Percentiles rank a stretch among this genome's conserved stretches.
Conservation (phyloP, 2,113 vertebrate species). For the Anhinga rufa region DNA sequence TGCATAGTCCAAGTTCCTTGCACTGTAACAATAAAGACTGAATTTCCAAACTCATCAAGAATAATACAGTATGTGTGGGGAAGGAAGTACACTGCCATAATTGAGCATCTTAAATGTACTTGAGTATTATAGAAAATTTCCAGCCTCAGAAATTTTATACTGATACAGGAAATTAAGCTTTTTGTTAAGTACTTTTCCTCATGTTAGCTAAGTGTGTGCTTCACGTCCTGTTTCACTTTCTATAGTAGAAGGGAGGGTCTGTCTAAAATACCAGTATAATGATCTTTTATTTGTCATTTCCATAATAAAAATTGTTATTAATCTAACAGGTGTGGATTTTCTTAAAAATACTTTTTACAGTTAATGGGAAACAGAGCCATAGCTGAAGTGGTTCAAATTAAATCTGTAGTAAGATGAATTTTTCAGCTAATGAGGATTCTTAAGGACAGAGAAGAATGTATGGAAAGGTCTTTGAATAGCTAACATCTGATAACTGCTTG, state of each 20-base stretch:
- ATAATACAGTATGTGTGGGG: fast-evolving
- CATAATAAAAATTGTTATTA: neutral
- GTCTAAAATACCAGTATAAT: neutral
- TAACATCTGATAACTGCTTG: neutral
- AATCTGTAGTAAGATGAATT: neutral
- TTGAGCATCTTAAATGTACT: neutral
- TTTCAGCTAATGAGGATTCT: neutral
- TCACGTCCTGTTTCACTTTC: neutral
- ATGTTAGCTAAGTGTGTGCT: neutral
- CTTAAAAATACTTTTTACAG: neutral
- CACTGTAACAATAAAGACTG: neutral
- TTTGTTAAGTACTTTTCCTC: conserved; percentile 1
- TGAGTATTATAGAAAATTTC: neutral
- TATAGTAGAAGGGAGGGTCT: neutral
- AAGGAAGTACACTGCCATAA: neutral
- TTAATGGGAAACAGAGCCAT: neutral
- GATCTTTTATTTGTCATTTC: neutral
- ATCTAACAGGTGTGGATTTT: neutral
- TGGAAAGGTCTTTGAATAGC: neutral
- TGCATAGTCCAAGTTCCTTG: neutral
- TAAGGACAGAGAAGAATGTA: neutral
- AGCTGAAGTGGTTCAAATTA: neutral
- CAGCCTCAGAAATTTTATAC: neutral
- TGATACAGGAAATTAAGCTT: neutral
- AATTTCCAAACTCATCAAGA: neutral